Base-by-base conservation (phyloP, 1,140 invertebrate genomes). In the Adoxophyes honmai region DNA sequence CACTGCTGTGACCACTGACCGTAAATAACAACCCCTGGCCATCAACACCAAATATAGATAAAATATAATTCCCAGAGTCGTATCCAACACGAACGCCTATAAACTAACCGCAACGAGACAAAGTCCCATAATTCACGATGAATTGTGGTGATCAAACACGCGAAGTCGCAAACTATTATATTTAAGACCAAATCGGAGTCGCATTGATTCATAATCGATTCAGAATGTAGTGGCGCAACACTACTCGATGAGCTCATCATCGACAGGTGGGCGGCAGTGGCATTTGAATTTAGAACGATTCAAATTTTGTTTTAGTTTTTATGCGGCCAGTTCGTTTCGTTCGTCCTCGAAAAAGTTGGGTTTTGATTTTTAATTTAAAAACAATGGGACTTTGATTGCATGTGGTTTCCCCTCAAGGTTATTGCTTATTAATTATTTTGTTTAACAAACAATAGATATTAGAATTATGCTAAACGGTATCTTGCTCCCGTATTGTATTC, bases 101-200 rank as follows among this genome's bases (percentile, higher is more conserved):
- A 82, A 81, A 82, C 77, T 73, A 78, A 77, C 68, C 55, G 64
- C 65, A 81, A 80, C 68, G 73, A 75, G 73, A 81, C 74, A 72
- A 78, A 75, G 64, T 74, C 75, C 68, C 71, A 80, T 80, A 76
- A 77, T 64, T 81, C 76, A 78, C 55, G 59, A 74, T 86, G 77
- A 86, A 66, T 80, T 78, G 78, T 83, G 67, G 62, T 70, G 64
- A 69, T 78, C 74, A 71, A 68, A 67, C 82, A 86, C 82, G 82
- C 82, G 60, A 77, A 70, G 68, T 73, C 60, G 63, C 66, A 34
- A 52, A 42, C 35, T 34, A 66, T 58, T 68, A 42, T 51, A 58
- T 55, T 15, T 55, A 70, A 64, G 66, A 72, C 64, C 38, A 52
- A 71, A 72, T 76, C 69, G 64, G 68, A 71, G 57, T 65, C 60